Evolutionary conservation across 2,113 vertebrate genomes (phyloP), one percentile per base, ranked within the genome.

Genomic region (Spilogale gracilis): DNA sequence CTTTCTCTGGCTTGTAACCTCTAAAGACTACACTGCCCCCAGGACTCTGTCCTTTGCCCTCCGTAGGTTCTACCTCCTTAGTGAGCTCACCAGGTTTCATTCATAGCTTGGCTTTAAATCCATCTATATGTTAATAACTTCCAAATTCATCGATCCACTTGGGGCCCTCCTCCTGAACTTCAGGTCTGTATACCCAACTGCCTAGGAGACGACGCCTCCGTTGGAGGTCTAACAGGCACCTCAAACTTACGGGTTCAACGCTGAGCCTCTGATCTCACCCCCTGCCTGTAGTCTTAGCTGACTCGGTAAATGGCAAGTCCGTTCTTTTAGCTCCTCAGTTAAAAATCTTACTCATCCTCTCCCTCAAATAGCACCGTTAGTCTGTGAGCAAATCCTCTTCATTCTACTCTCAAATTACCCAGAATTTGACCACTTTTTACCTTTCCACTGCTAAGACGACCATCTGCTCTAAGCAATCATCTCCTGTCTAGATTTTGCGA

Each of bases 331-430:
- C 71, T 54, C 14, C 25, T 73, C 32, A 50, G 23, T 30, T 87
- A 58, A 94, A 96, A 90, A 85, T 48, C 54, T 69, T 63, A 85
- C 38, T 61, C 65, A 71, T 69, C 12, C n/a, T 93, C 38, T 89
- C 45, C 32, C 78, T 79, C 38, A 74, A 91, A 96, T 13, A 74
- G 50, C 6, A 67, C n/a, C 71, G 43, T 14, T 16, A 94, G 65
- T 43, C 83, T 89, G 30, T 56, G 27, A 84, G 25, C 30, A 89
- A 84, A 80, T 81, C 13, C 50, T 84, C 11, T 67, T 60, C 30
- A 45, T 27, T 61, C 5, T 54, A 71, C 11, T 10, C 83, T 67
- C 45, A 84, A 58, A 85, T 80, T 67, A 89, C 54, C 38, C 69
- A 80, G 30, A 92, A 80, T 74, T 73, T 80, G 79, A 92, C 21